Base-by-base conservation (phyloP, 2,888 invertebrate species). In the Cyrtodaria siliqua region DNA sequence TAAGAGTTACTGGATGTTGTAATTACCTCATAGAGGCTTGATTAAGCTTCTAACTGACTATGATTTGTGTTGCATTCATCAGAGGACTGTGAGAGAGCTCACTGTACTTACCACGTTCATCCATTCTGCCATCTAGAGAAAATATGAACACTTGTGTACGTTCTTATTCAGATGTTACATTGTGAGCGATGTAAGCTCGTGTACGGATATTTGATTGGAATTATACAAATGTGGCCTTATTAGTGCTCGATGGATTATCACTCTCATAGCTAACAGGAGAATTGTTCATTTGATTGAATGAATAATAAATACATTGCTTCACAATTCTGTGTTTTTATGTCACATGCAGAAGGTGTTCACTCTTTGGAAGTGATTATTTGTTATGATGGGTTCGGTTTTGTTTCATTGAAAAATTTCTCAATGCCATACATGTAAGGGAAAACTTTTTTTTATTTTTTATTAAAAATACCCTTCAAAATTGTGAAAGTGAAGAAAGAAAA, bases 241-340 rank as follows among this genome's bases (percentile, higher is more conserved):
- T 50, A 50, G 12, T 4, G 12, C 9, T 50, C 12, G 3, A 24
- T 18, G 60, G 47, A 69, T 52, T 62, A 52, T 57, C 57, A 55
- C 55, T 55, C 27, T 2, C 33, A 4, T 16, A n/a, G 23, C 23
- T 63, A 55, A 66, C 69, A 49, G 64, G 55, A 73, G 27, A 68
- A 52, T 68, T 60, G 50, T 69, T 64, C 53, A 73, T 68, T 69
- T 64, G 69, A 73, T 69, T 69, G 12, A 53, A 64, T 78, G 69
- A 78, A 78, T 78, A 60, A 73, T 78, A 72, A 44, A 33, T 12
- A 33, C 33, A 33, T 33, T 33, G 33, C 6, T 33, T 33, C 33
- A 12, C 33, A 33, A 12, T 33, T 18, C 8, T 47, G 49, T 23
- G 49, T 18, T 47, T 23, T 23, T 47, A 20, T 47, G 49, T 47